Conservation (phyloP, 2,113 vertebrate genomes). For the Macheiramphus alcinus region DNA sequence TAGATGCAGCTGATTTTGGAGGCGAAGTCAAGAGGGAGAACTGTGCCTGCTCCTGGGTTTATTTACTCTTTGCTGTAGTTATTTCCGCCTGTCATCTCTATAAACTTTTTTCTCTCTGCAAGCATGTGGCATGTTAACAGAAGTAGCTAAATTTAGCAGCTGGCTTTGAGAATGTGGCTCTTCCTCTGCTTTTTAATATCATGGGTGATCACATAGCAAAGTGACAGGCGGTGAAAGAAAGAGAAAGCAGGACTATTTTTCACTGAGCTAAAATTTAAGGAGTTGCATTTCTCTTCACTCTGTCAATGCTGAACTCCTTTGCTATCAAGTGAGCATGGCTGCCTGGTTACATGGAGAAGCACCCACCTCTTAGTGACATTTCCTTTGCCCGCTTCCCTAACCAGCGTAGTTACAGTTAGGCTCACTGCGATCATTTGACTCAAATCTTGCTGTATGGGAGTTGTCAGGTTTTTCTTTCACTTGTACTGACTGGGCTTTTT, state of each 20-base stretch:
- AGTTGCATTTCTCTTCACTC: not conserved
- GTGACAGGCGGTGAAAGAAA: not conserved
- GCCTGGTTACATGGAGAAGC: not conserved
- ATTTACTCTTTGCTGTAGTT: slow-evolving; percentile 9
- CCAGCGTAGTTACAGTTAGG: not conserved
- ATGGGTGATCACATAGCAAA: not conserved
- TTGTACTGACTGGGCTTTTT: not conserved
- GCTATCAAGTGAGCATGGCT: not conserved
- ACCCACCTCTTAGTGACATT: not conserved
- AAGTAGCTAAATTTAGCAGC: not conserved
- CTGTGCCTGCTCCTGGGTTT: not conserved
- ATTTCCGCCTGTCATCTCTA: not conserved
- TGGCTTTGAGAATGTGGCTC: not conserved
- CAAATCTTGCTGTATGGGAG: not conserved
- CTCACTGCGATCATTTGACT: not conserved
- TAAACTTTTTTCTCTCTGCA: not conserved
- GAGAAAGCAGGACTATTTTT: not conserved
- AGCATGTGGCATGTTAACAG: not conserved
- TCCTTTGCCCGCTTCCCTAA: not conserved
- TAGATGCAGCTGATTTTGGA: not conserved
- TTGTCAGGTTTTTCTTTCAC: not conserved
- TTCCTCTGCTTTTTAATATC: not conserved
- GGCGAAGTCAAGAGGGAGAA: not conserved
- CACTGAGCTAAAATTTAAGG: not conserved
- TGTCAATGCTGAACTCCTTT: not conserved